Evolutionary conservation across 2,113 vertebrate genomes (phyloP).

Genomic region (Plecturocebus donacophilus): DNA sequence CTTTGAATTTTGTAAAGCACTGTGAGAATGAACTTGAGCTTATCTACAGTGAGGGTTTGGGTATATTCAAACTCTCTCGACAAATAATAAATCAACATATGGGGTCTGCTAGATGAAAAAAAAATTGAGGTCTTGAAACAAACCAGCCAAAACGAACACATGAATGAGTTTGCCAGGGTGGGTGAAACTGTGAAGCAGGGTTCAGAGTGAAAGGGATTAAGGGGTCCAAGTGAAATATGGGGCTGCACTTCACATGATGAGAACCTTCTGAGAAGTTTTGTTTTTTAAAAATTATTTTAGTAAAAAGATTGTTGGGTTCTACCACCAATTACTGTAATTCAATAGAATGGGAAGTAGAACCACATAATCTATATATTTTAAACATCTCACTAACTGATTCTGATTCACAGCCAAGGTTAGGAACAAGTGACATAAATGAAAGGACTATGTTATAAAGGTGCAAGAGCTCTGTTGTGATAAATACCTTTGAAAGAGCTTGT

Average conservation of each 20-base stretch:
- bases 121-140: not conserved
- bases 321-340: not conserved
- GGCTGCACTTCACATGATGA: not conserved
- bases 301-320: not conserved
- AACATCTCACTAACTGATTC: not conserved
- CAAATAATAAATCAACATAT: not conserved
- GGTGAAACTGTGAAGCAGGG: not conserved
- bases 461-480: not conserved
- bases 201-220: not conserved
- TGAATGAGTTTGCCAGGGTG: not conserved
- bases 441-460: not conserved
- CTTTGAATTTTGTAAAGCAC: conserved; percentile 9
- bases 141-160: not conserved
- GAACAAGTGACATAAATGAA: not conserved
- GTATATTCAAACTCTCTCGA: not conserved
- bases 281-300: not conserved
- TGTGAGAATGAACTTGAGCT: conserved; percentile 8
- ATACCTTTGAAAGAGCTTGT: not conserved
- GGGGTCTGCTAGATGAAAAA: not conserved
- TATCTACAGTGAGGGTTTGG: not conserved
- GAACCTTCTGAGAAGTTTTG: not conserved
- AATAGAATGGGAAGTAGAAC: not conserved
- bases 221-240: not conserved
- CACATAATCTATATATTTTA: not conserved
- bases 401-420: not conserved